Evolutionary conservation across 2,888 invertebrate genomes (phyloP).

Genomic region (Callyntrura sp.): DNA sequence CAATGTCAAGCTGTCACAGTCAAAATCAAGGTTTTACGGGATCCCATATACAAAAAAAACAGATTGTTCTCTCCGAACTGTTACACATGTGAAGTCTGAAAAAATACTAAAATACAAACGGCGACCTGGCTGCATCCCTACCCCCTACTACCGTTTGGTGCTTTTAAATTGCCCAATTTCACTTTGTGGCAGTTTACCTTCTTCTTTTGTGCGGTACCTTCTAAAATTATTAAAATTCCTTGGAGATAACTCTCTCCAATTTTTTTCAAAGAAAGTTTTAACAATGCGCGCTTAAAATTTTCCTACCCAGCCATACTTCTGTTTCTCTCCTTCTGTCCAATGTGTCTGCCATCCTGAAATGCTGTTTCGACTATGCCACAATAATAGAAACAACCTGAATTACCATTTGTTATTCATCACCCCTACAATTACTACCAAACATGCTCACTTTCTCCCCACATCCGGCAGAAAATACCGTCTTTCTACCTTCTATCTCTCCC

Average conservation of each 20-base stretch:
- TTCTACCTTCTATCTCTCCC: background rate
- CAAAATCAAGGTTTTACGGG: slow-evolving; percentile 23
- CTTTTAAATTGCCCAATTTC: slow-evolving; percentile 7
- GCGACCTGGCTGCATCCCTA: background rate
- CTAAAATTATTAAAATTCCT: slow-evolving; percentile 62
- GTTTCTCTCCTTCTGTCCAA: background rate
- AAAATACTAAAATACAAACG: no score
- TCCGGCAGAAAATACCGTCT: slow-evolving; percentile 29
- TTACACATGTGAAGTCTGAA: no score
- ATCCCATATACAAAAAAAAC: no score
- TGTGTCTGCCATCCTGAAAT: slow-evolving; percentile 6
- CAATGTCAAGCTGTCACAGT: slow-evolving; percentile 26
- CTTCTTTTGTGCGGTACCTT: background rate
- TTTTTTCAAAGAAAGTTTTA: background rate
- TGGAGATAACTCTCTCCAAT: background rate
- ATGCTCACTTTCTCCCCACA: background rate
- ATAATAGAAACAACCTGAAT: slow-evolving; percentile 22
- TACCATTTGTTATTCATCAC: slow-evolving; percentile 66
- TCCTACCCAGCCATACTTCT: background rate
- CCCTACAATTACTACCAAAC: slow-evolving; percentile 1
- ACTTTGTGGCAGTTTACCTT: slow-evolving; percentile 9
- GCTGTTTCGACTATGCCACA: background rate
- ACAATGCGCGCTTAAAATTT: background rate
- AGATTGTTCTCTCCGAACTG: no score
- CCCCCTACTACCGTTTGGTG: background rate